phyloP scores from a whole-genome alignment of 2,113 vertebrate genomes.

The Damaliscus lunatus region DNA sequence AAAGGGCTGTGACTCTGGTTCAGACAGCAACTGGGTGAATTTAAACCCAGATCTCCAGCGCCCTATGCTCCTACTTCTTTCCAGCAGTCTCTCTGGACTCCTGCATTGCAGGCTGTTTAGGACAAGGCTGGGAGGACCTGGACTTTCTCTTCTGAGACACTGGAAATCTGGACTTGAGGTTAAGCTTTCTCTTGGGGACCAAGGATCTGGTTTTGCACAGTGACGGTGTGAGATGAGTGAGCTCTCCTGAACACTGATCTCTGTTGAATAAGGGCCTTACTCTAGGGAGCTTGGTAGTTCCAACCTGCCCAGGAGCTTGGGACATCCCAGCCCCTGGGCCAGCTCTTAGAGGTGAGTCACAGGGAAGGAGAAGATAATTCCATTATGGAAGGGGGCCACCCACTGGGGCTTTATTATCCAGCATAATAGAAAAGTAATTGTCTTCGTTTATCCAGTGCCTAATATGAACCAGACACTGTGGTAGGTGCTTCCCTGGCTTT shows the following conservation, averaged over 20 bases:
- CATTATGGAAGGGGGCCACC: constrained; percentile 64
- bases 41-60: not conserved
- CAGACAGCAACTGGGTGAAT: not conserved
- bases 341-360: constrained; percentile 62
- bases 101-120: not conserved
- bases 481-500: constrained; percentile 49
- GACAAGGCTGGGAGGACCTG: not conserved
- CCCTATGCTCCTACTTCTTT: not conserved
- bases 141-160: not conserved
- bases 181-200: not conserved
- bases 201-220: not conserved
- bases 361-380: constrained; percentile 36
- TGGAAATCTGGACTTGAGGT: not conserved
- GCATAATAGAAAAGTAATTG: constrained; percentile 70
- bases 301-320: constrained; percentile 50
- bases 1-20: not conserved
- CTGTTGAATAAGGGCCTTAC: constrained; percentile 32
- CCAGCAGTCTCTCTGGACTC: not conserved
- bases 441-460: constrained; percentile 48
- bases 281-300: constrained; percentile 35
- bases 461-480: constrained; percentile 35
- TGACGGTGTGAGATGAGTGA: not conserved
- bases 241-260: not conserved
- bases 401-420: constrained; percentile 62
- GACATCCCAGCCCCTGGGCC: constrained; percentile 42